These are phyloP conservation scores for Syngnathus acus DNA, from an alignment of 2,797 vertebrate species.

Conservation along the genomic window DNA sequence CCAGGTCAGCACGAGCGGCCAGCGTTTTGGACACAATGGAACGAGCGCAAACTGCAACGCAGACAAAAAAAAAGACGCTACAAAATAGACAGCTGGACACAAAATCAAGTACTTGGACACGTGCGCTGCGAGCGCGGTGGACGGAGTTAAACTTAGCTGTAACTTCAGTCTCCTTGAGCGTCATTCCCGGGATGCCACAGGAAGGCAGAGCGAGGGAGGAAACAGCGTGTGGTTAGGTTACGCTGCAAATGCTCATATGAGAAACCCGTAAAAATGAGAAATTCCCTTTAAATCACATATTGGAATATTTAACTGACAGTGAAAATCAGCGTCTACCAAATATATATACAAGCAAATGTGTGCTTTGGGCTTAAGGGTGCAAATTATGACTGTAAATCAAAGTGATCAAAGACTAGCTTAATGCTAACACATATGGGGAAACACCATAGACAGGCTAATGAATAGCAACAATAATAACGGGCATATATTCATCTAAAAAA, in stretches of 20 bases:
- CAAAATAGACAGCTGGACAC: slow-evolving; percentile 1
- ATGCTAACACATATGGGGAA: too few relatives aligned
- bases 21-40: neutral
- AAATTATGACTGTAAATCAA: too few relatives aligned
- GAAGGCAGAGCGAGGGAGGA: slow-evolving; percentile 42
- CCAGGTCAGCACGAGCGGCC: neutral
- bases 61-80: neutral
- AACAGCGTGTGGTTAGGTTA: neutral
- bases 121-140: slow-evolving; percentile 25
- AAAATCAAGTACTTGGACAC: neutral
- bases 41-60: neutral
- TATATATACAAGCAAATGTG: too few relatives aligned
- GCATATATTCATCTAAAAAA: too few relatives aligned
- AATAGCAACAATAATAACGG: too few relatives aligned
- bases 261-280: neutral
- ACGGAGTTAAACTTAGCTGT: slow-evolving; percentile 57
- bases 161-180: slow-evolving; percentile 47
- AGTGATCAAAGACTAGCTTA: too few relatives aligned
- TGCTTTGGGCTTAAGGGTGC: too few relatives aligned
- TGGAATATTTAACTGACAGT: neutral
- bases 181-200: slow-evolving; percentile 58
- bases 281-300: neutral
- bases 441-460: too few relatives aligned
- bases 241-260: neutral
- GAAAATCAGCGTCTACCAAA: neutral